Evolutionary conservation across 2,888 invertebrate species (phyloP).

Genomic region (Xestia ashworthii): DNA sequence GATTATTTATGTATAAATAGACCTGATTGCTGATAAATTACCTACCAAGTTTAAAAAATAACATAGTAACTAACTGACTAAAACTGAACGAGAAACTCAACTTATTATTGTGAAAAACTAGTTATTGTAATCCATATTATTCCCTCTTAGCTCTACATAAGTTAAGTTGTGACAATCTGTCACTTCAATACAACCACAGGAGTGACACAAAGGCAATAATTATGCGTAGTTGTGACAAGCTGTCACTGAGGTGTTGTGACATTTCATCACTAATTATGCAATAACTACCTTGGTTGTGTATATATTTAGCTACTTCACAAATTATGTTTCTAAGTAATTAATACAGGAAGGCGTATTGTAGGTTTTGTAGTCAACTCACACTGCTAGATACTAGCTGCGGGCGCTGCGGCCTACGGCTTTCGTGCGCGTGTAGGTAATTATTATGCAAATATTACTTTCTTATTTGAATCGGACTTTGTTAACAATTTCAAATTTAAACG

Average conservation of each 20-base stretch:
- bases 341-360: background rate
- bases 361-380: background rate
- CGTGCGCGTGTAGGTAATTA: too few species aligned
- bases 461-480: too few species aligned
- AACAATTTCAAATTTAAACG: too few species aligned
- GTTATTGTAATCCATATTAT: conserved; percentile 12
- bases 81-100: background rate
- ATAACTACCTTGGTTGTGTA: conserved; percentile 10
- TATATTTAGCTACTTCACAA: conserved; percentile 14
- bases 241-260: conserved; percentile 25
- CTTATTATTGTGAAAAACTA: conserved; percentile 4
- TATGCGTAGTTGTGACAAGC: conserved; percentile 30
- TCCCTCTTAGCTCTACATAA: background rate
- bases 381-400: too few species aligned
- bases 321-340: conserved; percentile 20
- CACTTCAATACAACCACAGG: background rate
- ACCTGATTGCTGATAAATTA: background rate
- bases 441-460: too few species aligned
- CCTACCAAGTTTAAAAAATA: background rate
- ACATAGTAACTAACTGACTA: background rate
- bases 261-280: conserved; percentile 31
- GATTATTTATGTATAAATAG: background rate
- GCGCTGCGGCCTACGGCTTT: too few species aligned
- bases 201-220: conserved; percentile 18
- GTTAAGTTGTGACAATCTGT: conserved; percentile 30